Base-by-base conservation (phyloP, 2,888 invertebrate genomes). In the Dascillus cervinus region DNA sequence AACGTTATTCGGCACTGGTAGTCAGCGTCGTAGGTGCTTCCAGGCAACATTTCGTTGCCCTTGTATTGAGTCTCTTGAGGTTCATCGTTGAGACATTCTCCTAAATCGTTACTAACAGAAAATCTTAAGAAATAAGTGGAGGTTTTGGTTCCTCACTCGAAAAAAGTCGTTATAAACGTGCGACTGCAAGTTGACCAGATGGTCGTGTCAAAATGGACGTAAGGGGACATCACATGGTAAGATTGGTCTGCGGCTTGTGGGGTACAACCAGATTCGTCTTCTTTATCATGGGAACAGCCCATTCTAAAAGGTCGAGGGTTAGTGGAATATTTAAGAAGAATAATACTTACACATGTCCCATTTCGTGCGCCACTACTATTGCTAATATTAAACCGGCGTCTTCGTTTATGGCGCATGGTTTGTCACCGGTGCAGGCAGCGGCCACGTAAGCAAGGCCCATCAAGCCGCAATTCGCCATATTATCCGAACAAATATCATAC, bases 361-460 rank as follows among this genome's bases (percentile, higher is more conserved):
- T 60, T 61, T 81, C 80, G 52, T 81, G 81, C 5, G 79, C 72
- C 22, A 79, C 71, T 3, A 77, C 75, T 46, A 75, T 72, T 15
- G 76, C 77, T 28, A 79, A 59, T 8, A 73, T 66, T 23, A 81
- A 65, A 2, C 80, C 81, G 27, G 70, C 71, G 60, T 81, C 80
- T 58, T 80, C 78, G 52, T 78, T 79, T 52, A 81, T 74, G 43
- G 73, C 75, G 58, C 79, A 80, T 33, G 74, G 71, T 39, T 73
- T 65, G 39, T 73, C 59, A 8, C 71, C 67, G 41, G 74, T 73
- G 56, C 80, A 81, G 56, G 78, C 74, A 3, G 75, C 71, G 3
- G 76, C 74, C 24, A 79, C 72, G 56, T 77, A 76, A n/a, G 80
- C 79, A 39, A 80, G 64, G 4, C 81, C 81, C 48, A 78, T 64